Percentiles rank a stretch among this genome's conserved stretches.
phyloP scores from a whole-genome alignment of 2,113 vertebrate genomes.

The Siphamia tubifer region DNA sequence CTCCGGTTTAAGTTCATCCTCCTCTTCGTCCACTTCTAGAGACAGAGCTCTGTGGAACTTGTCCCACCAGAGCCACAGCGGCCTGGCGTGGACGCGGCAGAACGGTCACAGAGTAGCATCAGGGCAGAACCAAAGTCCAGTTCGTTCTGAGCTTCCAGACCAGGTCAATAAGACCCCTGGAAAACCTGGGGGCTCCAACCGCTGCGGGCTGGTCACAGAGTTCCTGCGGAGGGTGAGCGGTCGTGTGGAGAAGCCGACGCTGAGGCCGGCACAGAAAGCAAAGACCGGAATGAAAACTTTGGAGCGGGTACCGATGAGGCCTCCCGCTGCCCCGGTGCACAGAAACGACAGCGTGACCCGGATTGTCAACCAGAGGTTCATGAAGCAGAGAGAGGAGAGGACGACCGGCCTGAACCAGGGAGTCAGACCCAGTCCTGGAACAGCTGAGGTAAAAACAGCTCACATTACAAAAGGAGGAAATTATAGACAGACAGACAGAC shows the following conservation, averaged over 20 bases:
- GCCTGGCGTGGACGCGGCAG: constrained; percentile 85
- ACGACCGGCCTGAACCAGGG: constrained; percentile 38
- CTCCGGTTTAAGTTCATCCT: constrained; percentile 40
- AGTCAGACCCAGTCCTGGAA: constrained; percentile 71
- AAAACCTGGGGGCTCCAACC: constrained; percentile 80
- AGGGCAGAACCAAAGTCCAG: constrained; percentile 27
- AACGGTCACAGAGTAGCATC: constrained; percentile 61
- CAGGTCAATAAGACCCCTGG: constrained; percentile 41
- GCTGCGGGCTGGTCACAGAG: constrained; percentile 92
- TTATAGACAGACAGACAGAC: no score
- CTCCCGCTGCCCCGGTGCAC: constrained; percentile 67
- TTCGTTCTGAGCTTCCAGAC: not conserved
- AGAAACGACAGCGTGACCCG: constrained; percentile 84
- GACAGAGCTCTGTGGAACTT: constrained; percentile 86
- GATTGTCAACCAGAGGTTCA: constrained; percentile 89
- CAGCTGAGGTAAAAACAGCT: constrained; percentile 89
- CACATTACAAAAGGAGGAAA: no score
- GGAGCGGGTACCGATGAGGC: constrained; percentile 56
- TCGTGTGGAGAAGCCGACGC: constrained; percentile 82
- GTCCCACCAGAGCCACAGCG: constrained; percentile 82
- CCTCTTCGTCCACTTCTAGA: constrained; percentile 63
- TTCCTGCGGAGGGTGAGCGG: constrained; percentile 94
- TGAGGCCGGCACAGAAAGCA: constrained; percentile 61
- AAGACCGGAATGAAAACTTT: constrained; percentile 75
- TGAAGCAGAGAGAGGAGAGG: constrained; percentile 81